phyloP scores from a whole-genome alignment of 2,888 invertebrate genomes.

The Nemotelus nigrinus region DNA sequence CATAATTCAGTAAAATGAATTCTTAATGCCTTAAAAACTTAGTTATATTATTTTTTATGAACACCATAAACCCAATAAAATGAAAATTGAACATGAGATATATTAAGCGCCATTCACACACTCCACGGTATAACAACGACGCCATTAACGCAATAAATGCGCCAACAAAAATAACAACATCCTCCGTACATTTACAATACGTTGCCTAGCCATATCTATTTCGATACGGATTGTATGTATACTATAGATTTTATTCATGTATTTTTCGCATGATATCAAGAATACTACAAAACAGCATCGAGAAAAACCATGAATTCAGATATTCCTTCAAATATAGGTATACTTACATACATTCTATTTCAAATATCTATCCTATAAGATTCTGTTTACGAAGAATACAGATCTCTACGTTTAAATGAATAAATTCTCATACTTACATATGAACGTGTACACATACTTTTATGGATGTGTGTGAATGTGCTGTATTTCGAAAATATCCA shows the following conservation, averaged over 20 bases:
- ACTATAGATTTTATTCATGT: too few species aligned
- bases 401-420: background rate
- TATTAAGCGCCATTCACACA: background rate
- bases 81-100: background rate
- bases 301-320: background rate
- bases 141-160: background rate
- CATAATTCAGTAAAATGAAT: too few species aligned
- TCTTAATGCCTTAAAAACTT: too few species aligned
- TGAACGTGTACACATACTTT: background rate
- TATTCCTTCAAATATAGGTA: background rate
- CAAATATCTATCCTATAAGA: background rate
- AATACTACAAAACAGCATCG: too few species aligned
- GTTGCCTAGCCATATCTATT: too few species aligned
- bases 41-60: too few species aligned
- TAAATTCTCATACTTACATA: background rate
- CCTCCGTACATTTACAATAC: too few species aligned
- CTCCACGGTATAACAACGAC: background rate
- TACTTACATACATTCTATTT: background rate
- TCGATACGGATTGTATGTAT: too few species aligned
- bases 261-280: too few species aligned
- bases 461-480: background rate
- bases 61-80: background rate
- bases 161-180: background rate
- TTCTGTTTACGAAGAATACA: background rate
- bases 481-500: constrained; percentile 1